These are phyloP conservation scores for Myioborus melanocephalus DNA, from an alignment of 2,797 vertebrate genomes.

Conservation along the genomic window DNA sequence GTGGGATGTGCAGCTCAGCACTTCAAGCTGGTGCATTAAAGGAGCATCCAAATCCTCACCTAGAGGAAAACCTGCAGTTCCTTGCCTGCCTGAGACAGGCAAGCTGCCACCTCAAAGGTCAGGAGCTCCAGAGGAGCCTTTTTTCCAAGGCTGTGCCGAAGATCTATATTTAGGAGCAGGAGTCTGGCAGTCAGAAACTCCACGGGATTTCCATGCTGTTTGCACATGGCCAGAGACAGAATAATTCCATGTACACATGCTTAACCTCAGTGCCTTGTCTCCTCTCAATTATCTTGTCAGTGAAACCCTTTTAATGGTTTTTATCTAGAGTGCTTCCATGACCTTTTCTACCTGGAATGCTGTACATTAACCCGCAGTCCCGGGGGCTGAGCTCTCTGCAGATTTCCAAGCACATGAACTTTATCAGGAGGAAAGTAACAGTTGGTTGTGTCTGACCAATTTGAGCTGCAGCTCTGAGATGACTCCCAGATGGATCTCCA, in stretches of 20 bases:
- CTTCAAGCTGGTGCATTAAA: background rate
- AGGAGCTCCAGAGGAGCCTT: background rate
- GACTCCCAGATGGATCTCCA: background rate
- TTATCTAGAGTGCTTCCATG: slow-evolving; percentile 44
- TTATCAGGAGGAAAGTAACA: background rate
- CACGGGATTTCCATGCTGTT: background rate
- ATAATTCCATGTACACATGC: slow-evolving; percentile 15
- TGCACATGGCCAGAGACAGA: slow-evolving; percentile 8
- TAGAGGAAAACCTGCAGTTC: background rate
- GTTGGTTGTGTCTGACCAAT: background rate
- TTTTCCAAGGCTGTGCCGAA: background rate
- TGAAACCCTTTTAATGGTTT: slow-evolving; percentile 49
- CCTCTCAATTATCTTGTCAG: slow-evolving; percentile 29
- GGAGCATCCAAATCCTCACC: background rate
- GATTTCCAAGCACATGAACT: slow-evolving; percentile 4
- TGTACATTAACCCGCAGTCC: slow-evolving; percentile 1
- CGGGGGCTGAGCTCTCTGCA: background rate
- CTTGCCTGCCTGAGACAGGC: background rate
- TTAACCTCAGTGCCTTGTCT: background rate
- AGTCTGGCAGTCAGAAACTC: background rate
- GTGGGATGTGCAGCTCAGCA: background rate
- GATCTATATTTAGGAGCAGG: background rate
- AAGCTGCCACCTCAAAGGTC: background rate
- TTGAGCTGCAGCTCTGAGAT: background rate
- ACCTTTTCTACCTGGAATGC: slow-evolving; percentile 59